phyloP scores from a whole-genome alignment of 2,113 vertebrate genomes.

The Sorex araneus region DNA sequence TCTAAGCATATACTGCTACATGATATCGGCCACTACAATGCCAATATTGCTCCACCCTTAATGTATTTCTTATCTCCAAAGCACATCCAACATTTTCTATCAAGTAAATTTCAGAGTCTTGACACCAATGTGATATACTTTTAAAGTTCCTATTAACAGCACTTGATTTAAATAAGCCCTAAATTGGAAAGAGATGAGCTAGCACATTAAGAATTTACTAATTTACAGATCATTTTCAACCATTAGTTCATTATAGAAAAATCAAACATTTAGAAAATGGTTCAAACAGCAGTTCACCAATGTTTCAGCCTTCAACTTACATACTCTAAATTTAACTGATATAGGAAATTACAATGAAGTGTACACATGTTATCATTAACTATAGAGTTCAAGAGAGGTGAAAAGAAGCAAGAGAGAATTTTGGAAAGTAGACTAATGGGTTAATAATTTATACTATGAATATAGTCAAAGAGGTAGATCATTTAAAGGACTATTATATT shows the following conservation, averaged over 20 bases:
- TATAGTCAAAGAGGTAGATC: conserved; percentile 37
- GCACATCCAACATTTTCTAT: conserved; percentile 49
- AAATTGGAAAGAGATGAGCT: conserved; percentile 58
- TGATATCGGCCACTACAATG: not conserved
- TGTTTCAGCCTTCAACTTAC: conserved; percentile 27
- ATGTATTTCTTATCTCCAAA: conserved; percentile 33
- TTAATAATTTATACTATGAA: not conserved
- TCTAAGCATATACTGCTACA: no score
- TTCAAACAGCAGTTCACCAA: conserved; percentile 61
- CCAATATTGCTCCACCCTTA: not conserved
- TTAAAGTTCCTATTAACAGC: conserved; percentile 32
- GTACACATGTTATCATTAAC: not conserved
- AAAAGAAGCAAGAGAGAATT: conserved; percentile 19
- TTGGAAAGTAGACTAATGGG: conserved; percentile 14
- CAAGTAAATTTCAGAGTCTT: conserved; percentile 50
- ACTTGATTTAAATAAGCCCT: conserved; percentile 44
- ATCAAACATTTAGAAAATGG: conserved; percentile 60
- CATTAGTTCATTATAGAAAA: conserved; percentile 50
- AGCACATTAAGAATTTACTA: conserved; percentile 63
- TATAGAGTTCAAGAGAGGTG: not conserved
- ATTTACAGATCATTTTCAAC: conserved; percentile 50
- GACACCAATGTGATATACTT: conserved; percentile 43
- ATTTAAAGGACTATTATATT: conserved; percentile 50
- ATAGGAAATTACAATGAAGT: conserved; percentile 8
- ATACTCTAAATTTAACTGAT: conserved; percentile 41